A percentile compares a stretch with the other conserved stretches of the same genome.
These are phyloP conservation scores for rat (Rattus norvegicus) DNA, from an alignment of 2,113 vertebrate species.

Conservation along the genomic window GRCr8 NC_086026.1:103601501-103602000, in stretches of 20 bases:
- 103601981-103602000: background rate
- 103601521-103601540: background rate
- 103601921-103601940: background rate
- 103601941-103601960: too few relatives aligned
- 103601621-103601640: background rate
- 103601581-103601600: background rate
- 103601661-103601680: background rate
- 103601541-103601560: background rate
- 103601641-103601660: background rate
- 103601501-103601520: background rate
- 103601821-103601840: background rate
- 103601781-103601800: background rate
- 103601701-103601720: background rate
- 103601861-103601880: background rate
- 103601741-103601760: background rate
- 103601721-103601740: background rate
- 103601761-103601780: background rate
- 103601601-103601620: background rate
- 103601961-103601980: background rate
- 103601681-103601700: background rate
- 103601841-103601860: background rate
- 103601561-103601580: background rate
- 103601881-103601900: background rate
- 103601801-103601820: background rate
- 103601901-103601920: background rate